Conservation (phyloP, 92 coral and sea anemone species). For the Actinostola sp. region DNA sequence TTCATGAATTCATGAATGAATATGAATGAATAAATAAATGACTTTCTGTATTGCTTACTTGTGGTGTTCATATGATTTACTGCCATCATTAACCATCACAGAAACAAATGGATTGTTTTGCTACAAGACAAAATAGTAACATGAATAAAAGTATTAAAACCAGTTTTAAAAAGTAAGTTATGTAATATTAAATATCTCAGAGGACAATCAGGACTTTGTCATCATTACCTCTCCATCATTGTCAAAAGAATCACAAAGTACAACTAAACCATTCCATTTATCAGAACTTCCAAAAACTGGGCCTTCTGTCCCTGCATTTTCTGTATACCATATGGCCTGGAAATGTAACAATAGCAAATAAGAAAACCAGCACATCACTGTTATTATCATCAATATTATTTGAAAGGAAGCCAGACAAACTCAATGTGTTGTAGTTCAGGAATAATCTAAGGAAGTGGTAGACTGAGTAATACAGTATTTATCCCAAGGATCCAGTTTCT, state of each 20-base stretch:
- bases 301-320: constrained; percentile 77
- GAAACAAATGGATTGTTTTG: constrained; percentile 98
- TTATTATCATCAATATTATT: too few species aligned
- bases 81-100: constrained; percentile 92
- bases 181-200: too few species aligned
- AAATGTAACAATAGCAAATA: constrained; percentile 2
- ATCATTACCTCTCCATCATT: constrained; percentile 91
- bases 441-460: too few species aligned
- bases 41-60: constrained; percentile 71
- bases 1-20: too few species aligned
- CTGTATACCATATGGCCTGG: constrained; percentile 94
- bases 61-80: constrained; percentile 81
- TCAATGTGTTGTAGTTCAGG: too few species aligned
- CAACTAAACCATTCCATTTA: constrained; percentile 93
- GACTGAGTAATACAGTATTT: too few species aligned
- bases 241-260: constrained; percentile 95
- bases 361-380: too few species aligned
- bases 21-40: too few species aligned
- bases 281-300: constrained; percentile 91
- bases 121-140: constrained; percentile 32
- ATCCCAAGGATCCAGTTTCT: too few species aligned
- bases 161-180: too few species aligned
- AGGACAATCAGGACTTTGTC: neutral
- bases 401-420: too few species aligned
- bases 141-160: neutral